Evolutionary conservation across 2,113 vertebrate genomes (phyloP).

Genomic region (Tapirus terrestris): DNA sequence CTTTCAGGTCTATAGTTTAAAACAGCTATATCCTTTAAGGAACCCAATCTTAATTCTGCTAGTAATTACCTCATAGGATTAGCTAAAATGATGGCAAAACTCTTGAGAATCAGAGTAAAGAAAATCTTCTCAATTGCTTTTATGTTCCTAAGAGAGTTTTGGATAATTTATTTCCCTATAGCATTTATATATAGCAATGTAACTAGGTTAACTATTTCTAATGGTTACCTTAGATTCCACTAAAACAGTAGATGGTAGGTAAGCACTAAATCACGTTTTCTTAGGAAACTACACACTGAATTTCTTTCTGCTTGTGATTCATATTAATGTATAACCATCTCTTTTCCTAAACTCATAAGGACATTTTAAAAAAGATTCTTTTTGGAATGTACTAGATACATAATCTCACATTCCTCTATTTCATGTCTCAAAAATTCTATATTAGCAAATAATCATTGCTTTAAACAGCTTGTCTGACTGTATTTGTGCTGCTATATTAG

Average conservation of each 20-base stretch:
- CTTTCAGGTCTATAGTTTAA: neutral
- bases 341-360: neutral
- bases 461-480: no score
- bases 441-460: neutral
- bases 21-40: neutral
- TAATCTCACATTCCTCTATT: neutral
- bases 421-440: neutral
- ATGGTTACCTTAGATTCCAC: neutral
- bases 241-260: neutral
- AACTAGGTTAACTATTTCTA: neutral
- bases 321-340: no score
- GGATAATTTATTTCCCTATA: neutral
- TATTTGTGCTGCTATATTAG: neutral
- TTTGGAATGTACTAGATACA: neutral
- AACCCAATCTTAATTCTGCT: neutral
- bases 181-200: neutral
- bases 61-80: neutral
- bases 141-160: neutral
- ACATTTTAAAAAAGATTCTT: neutral
- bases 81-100: neutral
- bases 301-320: neutral
- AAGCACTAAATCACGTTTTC: neutral
- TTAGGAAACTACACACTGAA: rapidly evolving
- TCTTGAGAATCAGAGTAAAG: neutral
- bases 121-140: neutral